phyloP scores from a whole-genome alignment of 2,797 vertebrate species.

The Trachops cirrhosus region DNA sequence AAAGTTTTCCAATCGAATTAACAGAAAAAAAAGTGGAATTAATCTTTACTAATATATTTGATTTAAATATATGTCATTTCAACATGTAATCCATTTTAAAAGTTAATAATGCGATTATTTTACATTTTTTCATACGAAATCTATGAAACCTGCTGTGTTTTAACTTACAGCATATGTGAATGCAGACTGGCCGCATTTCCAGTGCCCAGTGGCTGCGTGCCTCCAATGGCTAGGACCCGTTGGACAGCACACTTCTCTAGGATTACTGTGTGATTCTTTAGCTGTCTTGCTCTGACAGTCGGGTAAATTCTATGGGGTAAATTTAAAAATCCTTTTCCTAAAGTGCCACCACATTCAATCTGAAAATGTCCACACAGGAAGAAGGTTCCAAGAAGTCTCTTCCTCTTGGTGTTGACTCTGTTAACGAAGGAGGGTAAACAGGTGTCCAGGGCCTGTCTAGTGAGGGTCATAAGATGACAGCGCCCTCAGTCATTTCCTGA shows the following conservation, averaged over 20 bases:
- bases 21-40: neutral
- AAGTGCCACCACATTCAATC: neutral
- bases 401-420: constrained; percentile 27
- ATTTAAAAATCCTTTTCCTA: neutral
- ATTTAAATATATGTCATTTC: neutral
- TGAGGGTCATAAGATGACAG: constrained; percentile 34
- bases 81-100: neutral
- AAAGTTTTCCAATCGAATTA: neutral
- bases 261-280: neutral
- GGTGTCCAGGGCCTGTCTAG: constrained; percentile 18
- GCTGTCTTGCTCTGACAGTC: neutral
- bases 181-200: neutral
- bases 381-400: neutral
- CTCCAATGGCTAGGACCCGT: neutral
- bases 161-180: neutral
- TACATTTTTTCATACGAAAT: neutral
- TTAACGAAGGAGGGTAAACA: neutral
- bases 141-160: neutral
- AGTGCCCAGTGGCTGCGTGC: neutral
- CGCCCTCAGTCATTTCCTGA: constrained; percentile 66
- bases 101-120: neutral
- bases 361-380: neutral
- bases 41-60: neutral
- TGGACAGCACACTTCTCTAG: neutral
- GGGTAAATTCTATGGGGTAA: neutral